These are phyloP conservation scores for Sitodiplosis mosellana DNA, from an alignment of 1,140 invertebrate genomes.

Conservation along the genomic window DNA sequence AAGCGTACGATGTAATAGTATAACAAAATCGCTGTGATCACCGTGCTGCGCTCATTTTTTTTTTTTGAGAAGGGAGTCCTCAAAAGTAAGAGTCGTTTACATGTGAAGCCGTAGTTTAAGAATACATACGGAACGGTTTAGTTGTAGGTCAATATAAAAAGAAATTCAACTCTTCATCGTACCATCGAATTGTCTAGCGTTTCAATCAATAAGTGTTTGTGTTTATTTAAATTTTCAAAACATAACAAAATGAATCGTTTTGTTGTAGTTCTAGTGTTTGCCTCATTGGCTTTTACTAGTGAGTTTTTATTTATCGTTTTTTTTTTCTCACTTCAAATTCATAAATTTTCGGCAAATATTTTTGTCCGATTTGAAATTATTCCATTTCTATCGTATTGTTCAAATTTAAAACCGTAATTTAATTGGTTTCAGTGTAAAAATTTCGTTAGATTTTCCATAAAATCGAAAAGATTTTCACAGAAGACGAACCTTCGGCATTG, in stretches of 20 bases:
- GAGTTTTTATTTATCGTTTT: conserved; percentile 10
- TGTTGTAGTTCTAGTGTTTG: conserved; percentile 17
- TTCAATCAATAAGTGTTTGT: not conserved
- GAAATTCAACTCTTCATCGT: not conserved
- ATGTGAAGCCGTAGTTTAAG: conserved; percentile 21
- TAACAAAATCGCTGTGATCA: not conserved
- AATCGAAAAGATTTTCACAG: no score
- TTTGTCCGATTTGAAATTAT: not conserved
- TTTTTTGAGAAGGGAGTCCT: conserved; percentile 18
- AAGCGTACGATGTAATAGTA: not conserved
- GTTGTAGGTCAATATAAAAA: conserved; percentile 8
- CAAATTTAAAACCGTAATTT: not conserved
- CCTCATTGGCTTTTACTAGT: conserved; percentile 19
- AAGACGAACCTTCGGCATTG: no score
- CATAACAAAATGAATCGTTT: conserved; percentile 20
- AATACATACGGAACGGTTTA: conserved; percentile 19
- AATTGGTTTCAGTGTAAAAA: not conserved
- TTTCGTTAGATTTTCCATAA: no score
- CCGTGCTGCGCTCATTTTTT: no score
- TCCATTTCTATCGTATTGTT: not conserved
- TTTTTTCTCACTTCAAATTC: not conserved
- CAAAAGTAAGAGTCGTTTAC: conserved; percentile 22
- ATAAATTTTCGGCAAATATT: not conserved
- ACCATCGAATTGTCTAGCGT: not conserved
- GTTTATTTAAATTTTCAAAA: conserved; percentile 3